Evolutionary conservation across 2,113 vertebrate species (phyloP).

Genomic region (Otis tarda): DNA sequence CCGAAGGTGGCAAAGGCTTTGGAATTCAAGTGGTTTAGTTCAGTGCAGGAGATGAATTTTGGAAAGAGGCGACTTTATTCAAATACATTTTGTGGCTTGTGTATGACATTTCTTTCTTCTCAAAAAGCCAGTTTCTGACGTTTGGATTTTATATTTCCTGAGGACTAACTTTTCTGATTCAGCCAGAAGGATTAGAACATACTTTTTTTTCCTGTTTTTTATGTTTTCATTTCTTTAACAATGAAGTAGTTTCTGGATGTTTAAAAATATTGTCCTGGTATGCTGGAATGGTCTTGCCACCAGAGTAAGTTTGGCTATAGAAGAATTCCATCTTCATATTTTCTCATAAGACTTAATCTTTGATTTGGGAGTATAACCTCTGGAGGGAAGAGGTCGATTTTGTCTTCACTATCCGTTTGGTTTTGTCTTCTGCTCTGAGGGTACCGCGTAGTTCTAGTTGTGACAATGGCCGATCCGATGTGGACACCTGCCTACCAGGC

Average conservation of each 20-base stretch:
- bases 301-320: background rate
- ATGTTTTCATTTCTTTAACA: background rate
- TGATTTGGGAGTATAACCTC: background rate
- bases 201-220: background rate
- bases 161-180: background rate
- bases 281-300: background rate
- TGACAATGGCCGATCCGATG: background rate
- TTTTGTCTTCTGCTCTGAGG: background rate
- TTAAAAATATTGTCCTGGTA: background rate
- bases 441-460: background rate
- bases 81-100: background rate
- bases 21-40: background rate
- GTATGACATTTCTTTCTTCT: background rate
- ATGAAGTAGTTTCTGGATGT: background rate
- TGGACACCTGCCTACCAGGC: conserved; percentile 25
- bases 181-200: background rate
- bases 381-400: background rate
- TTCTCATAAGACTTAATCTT: background rate
- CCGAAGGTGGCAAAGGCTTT: background rate
- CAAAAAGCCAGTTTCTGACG: background rate
- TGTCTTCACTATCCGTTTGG: background rate
- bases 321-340: background rate
- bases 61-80: background rate
- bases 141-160: background rate
- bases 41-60: background rate